Evolutionary conservation across 2,888 invertebrate species (phyloP).

Genomic region (Andrena minutula): DNA sequence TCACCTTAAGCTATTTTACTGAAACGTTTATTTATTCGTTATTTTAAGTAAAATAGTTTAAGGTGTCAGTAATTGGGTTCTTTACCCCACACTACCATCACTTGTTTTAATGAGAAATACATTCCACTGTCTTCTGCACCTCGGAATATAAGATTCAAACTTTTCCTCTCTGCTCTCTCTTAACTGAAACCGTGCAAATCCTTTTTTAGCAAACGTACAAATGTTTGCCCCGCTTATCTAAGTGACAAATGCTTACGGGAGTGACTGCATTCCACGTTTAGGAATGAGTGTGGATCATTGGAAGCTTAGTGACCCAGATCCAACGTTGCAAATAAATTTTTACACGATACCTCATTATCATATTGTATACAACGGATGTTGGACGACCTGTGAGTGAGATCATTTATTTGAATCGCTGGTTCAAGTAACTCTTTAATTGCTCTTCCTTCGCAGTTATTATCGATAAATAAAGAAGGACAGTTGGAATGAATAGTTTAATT

Average conservation of each 20-base stretch:
- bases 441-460: too few species aligned
- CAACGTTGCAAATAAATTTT: conserved; percentile 7
- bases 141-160: background rate
- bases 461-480: too few species aligned
- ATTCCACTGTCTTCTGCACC: background rate
- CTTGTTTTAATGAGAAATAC: background rate
- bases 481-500: too few species aligned
- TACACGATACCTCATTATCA: conserved; percentile 37
- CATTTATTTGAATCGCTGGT: background rate
- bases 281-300: conserved; percentile 7
- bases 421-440: background rate
- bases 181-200: background rate
- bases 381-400: background rate
- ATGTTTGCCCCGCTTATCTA: conserved; percentile 32
- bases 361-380: conserved; percentile 25
- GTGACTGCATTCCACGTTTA: conserved; percentile 1
- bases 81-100: too few species aligned
- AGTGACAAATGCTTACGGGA: background rate
- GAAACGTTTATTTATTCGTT: too few species aligned
- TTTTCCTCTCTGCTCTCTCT: background rate
- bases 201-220: background rate
- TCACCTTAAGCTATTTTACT: too few species aligned
- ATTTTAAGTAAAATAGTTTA: too few species aligned
- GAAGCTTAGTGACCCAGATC: conserved; percentile 44
- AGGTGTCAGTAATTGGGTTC: too few species aligned